phyloP scores from a whole-genome alignment of 2,888 invertebrate species.

The Onthophagus sagittarius region DNA sequence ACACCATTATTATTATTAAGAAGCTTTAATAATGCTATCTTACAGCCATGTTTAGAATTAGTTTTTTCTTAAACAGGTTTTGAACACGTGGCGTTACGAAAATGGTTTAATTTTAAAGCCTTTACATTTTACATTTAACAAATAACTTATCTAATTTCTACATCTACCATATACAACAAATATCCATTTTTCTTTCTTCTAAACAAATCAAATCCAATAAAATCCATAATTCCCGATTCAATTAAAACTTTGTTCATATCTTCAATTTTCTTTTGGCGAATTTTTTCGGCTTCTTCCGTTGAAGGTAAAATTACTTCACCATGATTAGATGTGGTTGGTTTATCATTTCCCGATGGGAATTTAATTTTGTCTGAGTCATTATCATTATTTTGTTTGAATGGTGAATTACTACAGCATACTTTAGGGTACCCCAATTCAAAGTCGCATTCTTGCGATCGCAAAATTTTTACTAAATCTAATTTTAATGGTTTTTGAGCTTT shows the following conservation, averaged over 20 bases:
- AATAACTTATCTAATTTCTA: constrained; percentile 14
- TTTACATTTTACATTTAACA: neutral
- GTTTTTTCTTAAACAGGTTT: neutral
- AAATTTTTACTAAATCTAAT: constrained; percentile 6
- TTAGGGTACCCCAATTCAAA: constrained; percentile 14
- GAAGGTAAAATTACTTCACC: constrained; percentile 1
- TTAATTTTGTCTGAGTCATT: constrained; percentile 1
- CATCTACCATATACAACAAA: neutral
- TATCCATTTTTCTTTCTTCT: neutral
- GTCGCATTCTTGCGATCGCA: constrained; percentile 14
- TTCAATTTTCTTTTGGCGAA: constrained; percentile 8
- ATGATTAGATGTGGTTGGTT: neutral
- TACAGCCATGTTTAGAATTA: neutral
- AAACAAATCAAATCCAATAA: constrained; percentile 11
- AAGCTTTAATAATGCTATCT: neutral
- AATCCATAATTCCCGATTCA: constrained; percentile 11
- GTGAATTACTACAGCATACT: constrained; percentile 11
- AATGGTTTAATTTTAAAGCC: neutral
- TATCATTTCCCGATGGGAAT: neutral
- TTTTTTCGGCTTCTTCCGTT: neutral
- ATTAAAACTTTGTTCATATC: constrained; percentile 7
- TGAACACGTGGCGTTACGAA: neutral
- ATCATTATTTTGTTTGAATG: neutral
- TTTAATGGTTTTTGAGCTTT: constrained; percentile 5
- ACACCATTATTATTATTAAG: neutral